Percentiles rank a stretch among this genome's conserved stretches.
phyloP scores from a whole-genome alignment of 2,888 invertebrate species.

The Fragum whitleyi region DNA sequence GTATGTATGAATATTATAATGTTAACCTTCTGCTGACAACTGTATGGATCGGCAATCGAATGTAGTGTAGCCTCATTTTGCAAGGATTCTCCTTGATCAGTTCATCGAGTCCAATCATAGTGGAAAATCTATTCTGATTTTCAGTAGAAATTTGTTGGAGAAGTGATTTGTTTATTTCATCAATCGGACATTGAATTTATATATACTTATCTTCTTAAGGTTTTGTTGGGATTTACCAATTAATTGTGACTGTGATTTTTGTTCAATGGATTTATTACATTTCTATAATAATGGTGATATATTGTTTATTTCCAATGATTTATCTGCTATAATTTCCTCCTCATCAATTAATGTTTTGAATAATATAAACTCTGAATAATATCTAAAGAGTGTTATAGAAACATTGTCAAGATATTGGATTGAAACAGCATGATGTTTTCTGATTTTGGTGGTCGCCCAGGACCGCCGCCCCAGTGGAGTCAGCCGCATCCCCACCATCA shows the following conservation, averaged over 20 bases:
- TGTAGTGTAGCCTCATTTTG: constrained; percentile 34
- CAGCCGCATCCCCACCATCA: constrained; percentile 59
- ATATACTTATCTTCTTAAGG: background rate
- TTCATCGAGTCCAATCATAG: constrained; percentile 45
- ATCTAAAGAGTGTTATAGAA: background rate
- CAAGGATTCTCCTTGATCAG: constrained; percentile 23
- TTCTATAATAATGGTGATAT: background rate
- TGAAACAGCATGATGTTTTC: constrained; percentile 71
- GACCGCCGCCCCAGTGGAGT: constrained; percentile 64
- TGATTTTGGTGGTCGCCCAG: constrained; percentile 70
- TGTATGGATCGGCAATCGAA: constrained; percentile 14
- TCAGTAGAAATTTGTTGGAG: background rate
- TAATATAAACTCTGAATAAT: background rate
- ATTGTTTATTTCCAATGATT: background rate
- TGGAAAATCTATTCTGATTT: constrained; percentile 3
- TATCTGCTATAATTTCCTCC: background rate
- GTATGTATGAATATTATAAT: constrained; percentile 41
- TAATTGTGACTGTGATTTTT: background rate
- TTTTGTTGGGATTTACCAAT: background rate
- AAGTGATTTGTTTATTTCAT: background rate
- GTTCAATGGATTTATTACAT: background rate
- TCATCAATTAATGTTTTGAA: background rate
- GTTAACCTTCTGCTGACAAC: constrained; percentile 24
- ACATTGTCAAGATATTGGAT: background rate
- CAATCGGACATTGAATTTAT: background rate